A percentile compares a stretch with the other conserved stretches of the same genome.
These are phyloP conservation scores for Camponotus pennsylvanicus DNA, from an alignment of 1,140 invertebrate species.

Conservation along the genomic window DNA sequence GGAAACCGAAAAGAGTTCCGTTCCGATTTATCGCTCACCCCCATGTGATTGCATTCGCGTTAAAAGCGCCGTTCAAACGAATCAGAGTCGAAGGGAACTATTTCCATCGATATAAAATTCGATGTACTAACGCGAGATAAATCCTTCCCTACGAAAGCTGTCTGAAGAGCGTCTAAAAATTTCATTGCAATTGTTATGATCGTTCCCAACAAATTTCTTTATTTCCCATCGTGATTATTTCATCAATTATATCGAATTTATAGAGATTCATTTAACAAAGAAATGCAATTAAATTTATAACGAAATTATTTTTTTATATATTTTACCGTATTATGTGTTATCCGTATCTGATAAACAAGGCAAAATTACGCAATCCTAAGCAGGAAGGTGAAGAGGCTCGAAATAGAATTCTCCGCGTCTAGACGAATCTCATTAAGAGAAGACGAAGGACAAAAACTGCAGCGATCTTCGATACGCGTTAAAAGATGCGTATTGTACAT, in stretches of 20 bases:
- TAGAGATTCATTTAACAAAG: neutral
- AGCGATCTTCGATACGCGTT: neutral
- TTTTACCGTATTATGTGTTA: neutral
- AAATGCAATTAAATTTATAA: too few relatives aligned
- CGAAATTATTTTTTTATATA: slow-evolving; percentile 33
- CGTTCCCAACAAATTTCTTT: neutral
- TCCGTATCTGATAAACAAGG: neutral
- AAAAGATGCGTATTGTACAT: neutral
- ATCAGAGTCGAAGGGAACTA: slow-evolving; percentile 20
- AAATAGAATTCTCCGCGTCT: slow-evolving; percentile 37
- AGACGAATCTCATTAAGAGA: slow-evolving; percentile 45
- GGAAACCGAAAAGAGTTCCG: slow-evolving; percentile 30
- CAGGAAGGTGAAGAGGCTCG: neutral
- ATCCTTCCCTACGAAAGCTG: neutral
- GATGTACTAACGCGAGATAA: slow-evolving; percentile 35
- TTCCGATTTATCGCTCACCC: slow-evolving; percentile 34
- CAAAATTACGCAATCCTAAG: neutral
- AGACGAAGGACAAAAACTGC: neutral
- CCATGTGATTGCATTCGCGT: slow-evolving; percentile 43
- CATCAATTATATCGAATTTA: slow-evolving; percentile 14
- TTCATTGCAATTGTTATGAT: slow-evolving; percentile 2
- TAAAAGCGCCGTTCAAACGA: slow-evolving; percentile 47
- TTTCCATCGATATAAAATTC: slow-evolving; percentile 28
- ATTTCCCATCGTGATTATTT: neutral
- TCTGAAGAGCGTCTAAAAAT: slow-evolving; percentile 13